Evolutionary conservation across 2,113 vertebrate species (phyloP), one percentile per base, ranked within the genome.

Genomic region (Siniperca knerii): DNA sequence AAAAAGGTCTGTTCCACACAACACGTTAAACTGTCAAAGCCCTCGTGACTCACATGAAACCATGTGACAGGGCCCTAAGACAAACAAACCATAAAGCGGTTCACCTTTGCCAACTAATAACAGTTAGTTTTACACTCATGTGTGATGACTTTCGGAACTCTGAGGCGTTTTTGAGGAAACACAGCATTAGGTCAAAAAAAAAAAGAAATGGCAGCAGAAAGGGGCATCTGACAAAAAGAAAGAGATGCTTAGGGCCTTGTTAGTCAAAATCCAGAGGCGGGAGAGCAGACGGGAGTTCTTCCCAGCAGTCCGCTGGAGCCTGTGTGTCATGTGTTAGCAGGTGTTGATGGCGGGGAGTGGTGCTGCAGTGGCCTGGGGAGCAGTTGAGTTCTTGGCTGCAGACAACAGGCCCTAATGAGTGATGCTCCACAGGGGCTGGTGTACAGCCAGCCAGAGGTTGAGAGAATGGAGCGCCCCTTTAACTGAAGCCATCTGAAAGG

Each of bases 311-410:
- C 29, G 37, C 21, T 8, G 29, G 76, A 92, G 87, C 82, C 70
- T 78, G 74, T 81, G 78, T 92, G 88, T 89, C 71, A 81, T 86
- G 77, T 81, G 87, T 86, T 62, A 87, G 88, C 91, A 93, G 93
- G 93, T 92, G 93, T 93, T 92, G 91, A 92, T 91, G 90, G 58
- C 10, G 57, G 87, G 78, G 87, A 91, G 90, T 64, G 81, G 72
- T 82, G 58, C 65, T 72, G 61, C 68, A 77, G 84, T 18, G 60
- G 76, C 79, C 70, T 29, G 40, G 87, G 81, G 86, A 88, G 86
- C 42, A 48, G 71, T 81, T 81, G 75, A 73, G 60, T 35, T 81
- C 83, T 88, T 89, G 88, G 74, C 88, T 86, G 57, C 15, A n/a
- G 88, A 60, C 80, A 68, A 82, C 65, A 37, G 69, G 67, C 46